These are phyloP conservation scores for Dryomyza anilis DNA, from an alignment of 2,888 invertebrate genomes.

Conservation along the genomic window DNA sequence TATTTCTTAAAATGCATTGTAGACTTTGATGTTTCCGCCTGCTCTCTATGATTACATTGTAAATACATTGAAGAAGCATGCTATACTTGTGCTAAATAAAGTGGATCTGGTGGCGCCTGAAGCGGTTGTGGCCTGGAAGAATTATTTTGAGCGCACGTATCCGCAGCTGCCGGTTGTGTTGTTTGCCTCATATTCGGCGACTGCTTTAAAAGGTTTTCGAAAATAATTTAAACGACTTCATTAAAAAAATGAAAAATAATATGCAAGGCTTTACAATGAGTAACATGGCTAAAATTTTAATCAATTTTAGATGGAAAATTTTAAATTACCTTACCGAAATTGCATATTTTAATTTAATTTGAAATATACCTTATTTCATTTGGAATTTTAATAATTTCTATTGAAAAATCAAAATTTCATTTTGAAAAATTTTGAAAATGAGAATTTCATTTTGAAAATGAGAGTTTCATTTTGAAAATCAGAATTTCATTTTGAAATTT, in stretches of 20 bases:
- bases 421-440: too few species aligned
- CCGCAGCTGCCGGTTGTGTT: conserved; percentile 77
- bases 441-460: too few species aligned
- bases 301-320: background rate
- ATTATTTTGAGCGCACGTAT: conserved; percentile 74
- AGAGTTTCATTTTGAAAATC: too few species aligned
- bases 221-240: background rate
- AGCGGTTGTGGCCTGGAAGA: conserved; percentile 85
- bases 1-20: background rate
- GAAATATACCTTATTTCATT: too few species aligned
- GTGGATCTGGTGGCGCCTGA: conserved; percentile 84
- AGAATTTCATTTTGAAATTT: too few species aligned
- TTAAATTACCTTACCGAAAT: background rate
- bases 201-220: conserved; percentile 42
- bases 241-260: too few species aligned
- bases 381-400: too few species aligned
- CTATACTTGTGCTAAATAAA: conserved; percentile 90
- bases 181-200: conserved; percentile 80
- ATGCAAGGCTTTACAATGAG: too few species aligned
- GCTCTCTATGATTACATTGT: conserved; percentile 82
- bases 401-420: too few species aligned
- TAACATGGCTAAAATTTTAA: too few species aligned
- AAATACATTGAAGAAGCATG: conserved; percentile 75
- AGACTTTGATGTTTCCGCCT: conserved; percentile 87
- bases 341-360: too few species aligned